Evolutionary conservation across 2,888 invertebrate genomes (phyloP), one percentile per base, ranked within the genome.

Genomic region (Rotaria sp.): DNA sequence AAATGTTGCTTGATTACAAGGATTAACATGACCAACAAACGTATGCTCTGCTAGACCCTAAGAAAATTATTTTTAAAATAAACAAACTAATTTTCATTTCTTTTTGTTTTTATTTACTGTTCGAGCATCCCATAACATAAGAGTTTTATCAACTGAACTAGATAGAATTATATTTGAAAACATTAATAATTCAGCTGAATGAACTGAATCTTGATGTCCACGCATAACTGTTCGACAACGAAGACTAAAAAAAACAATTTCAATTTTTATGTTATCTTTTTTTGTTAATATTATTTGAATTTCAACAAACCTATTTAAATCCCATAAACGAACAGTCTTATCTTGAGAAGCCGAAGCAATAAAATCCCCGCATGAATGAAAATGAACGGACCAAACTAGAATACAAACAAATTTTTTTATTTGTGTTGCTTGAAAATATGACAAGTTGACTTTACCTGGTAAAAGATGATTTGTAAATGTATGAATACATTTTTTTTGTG

Each of bases 51-150:
- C 87, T 85, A 84, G 67, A 57, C 75, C 86, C 59, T 75, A 13
- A n/a, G 1, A 50, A 67, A n/a, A 18, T 21, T 38, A 11, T 48
- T 26, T 30, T 15, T 57, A 24, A 59, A 50, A n/a, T 59, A 24
- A 84, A 67, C 2, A 26, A 18, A 86, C 7, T 74, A 80, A 55
- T 48, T 50, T 55, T 30, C 15, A 55, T 85, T 75, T 11, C 3
- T 75, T 41, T 30, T 30, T 48, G 0, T 50, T 10, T 55, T 38
- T 5, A 88, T 90, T 89, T 88, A 91, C 91, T 13, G 89, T 90
- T 87, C 91, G 89, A 26, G 90, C 90, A 88, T 91, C 91, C 91
- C 91, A 91, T 35, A 91, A 88, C 50, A 90, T 90, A 26, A 91
- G 52, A 10, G 91, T 91, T 88, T 91, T 91, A 87, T 91, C 91